Base-by-base conservation (phyloP, 2,888 invertebrate species). In the Sepiola atlantica region DNA sequence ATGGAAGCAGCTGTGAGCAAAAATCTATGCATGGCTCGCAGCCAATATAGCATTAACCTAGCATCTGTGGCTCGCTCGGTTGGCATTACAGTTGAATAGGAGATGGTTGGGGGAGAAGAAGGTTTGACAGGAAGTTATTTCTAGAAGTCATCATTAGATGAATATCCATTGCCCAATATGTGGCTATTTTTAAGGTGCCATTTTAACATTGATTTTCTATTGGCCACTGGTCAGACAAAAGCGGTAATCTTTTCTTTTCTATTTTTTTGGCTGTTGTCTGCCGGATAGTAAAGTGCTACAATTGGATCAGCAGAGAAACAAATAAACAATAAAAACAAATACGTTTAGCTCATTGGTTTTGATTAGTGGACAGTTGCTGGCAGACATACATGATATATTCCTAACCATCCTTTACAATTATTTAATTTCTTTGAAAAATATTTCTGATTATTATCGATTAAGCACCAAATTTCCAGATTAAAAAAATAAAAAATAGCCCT, bases 151-250 rank as follows among this genome's bases (percentile, higher is more conserved):
- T 77, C 77, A 77, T 1, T 1, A 16, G n/a, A 77, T n/a, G 77
- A 77, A n/a, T 20, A n/a, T 77, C 21, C 28, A 61, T 24, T 28
- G 61, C 61, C 28, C 61, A 61, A 61, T 61, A 61, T 28, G 28
- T 28, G 28, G 61, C 28, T 24, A 61, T 61, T 61, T 24, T 61
- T 28, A 61, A 24, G 61, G 61, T 61, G 61, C 61, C 61, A 61
- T 61, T 77, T 77, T 77, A 77, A 77, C n/a, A 77, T 77, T 77
- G 77, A 77, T 77, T 77, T 77, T n/a, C 77, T 77, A 16, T 77
- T 77, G 77, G 77, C 77, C 32, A 32, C 21, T 77, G 77, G 77
- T 77, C 77, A 77, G 28, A 28, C 1, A 77, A 24, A 57, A 57
- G 57, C 24, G 20, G 57, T 21, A 21, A 57, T 24, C 20, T 24